Evolutionary conservation across 2,113 vertebrate species (phyloP), one percentile per base, ranked within the genome.

Genomic region (Heterochromis multidens): DNA sequence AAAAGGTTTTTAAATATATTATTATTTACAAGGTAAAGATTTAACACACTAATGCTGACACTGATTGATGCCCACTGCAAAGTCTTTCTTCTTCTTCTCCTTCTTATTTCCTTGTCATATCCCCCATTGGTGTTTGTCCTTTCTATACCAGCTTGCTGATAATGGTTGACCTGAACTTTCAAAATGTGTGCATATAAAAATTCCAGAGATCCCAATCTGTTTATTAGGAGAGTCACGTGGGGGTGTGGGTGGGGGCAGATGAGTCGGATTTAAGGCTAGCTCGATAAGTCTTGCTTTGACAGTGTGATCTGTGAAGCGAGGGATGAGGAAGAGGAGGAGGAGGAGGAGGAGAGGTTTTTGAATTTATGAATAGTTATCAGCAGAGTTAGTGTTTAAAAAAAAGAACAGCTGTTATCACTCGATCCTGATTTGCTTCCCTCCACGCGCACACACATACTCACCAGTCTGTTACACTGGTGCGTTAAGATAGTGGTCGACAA

Each of bases 21-120:
- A 96, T 96, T 94, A 96, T 96, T 94, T 96, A 96, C 95, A 96
- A 89, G 90, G 83, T 87, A 94, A 93, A 93, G 92, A 83, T 79
- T 83, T 63, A 82, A 92, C 90, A 79, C 79, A 91, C 87, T 89
- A 91, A 95, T 85, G 92, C 89, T 91, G 85, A 95, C 88, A 78
- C 78, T 91, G 92, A 94, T 89, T 89, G 89, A 93, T 86, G 89
- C 87, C 83, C 83, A 63, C 82, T 81, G 82, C 78, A 27, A 70
- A 62, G 65, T 83, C 72, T 72, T 43, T 33, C 81, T 8, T 49
- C n/a, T 46, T 56, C 81, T 11, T 56, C 81, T 14, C 67, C 1
- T 8, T 61, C 82, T 91, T 87, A 58, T 92, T 94, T 90, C 88
- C 84, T 61, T 23, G 13, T 59, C 35, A 5, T 56, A 81, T 40